Conservation (phyloP, 2,113 vertebrate species). For the Nesospiza acunhae region DNA sequence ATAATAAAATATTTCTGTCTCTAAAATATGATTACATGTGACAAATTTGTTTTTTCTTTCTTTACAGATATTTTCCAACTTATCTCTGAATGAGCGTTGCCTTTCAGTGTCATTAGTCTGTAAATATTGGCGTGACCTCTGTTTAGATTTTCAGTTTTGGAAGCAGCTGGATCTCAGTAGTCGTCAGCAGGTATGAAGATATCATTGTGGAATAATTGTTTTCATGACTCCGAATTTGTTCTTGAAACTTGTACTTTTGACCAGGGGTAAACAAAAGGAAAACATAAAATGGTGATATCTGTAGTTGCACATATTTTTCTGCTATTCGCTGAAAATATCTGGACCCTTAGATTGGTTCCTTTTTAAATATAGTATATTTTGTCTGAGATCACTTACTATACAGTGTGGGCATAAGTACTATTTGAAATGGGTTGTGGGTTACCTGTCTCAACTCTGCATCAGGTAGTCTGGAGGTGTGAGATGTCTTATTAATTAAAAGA, state of each 20-base stretch:
- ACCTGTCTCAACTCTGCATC: not conserved
- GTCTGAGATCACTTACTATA: not conserved
- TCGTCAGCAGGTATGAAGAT: constrained; percentile 88
- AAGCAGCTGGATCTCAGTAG: constrained; percentile 97
- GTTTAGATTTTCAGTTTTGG: constrained; percentile 99
- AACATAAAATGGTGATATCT: not conserved
- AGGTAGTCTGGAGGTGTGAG: not conserved
- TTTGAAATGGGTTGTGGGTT: not conserved
- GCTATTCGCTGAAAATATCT: not conserved
- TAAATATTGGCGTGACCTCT: constrained; percentile 98
- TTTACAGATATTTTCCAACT: constrained; percentile 92
- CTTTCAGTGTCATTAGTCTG: constrained; percentile 95
- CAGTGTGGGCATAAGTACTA: not conserved
- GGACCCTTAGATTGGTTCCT: not conserved
- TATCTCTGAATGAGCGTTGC: constrained; percentile 94
- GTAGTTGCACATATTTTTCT: not conserved
- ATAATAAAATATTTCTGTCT: not conserved
- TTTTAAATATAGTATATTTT: not conserved
- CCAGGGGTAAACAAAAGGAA: not conserved
- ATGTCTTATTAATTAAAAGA: not conserved
- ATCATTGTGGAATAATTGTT: not conserved
- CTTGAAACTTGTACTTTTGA: not conserved
- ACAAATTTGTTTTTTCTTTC: not conserved
- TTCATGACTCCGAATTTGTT: not conserved
- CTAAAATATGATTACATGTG: not conserved